Percentiles rank a stretch among this genome's conserved stretches.
phyloP scores from a whole-genome alignment of 2,888 invertebrate species.

The Tyria jacobaeae region DNA sequence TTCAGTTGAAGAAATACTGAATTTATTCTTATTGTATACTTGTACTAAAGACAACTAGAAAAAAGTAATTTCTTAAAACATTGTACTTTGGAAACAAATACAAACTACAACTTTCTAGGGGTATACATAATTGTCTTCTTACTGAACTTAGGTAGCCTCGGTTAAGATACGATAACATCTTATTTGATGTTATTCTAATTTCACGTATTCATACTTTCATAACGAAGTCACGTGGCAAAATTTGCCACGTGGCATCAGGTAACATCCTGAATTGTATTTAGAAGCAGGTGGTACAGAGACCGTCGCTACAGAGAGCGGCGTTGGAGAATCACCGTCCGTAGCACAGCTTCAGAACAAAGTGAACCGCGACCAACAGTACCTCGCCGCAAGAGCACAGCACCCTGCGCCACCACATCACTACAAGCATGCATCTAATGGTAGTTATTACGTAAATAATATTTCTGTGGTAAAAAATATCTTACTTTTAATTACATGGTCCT shows the following conservation, averaged over 20 bases:
- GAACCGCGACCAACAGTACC: conserved; percentile 91
- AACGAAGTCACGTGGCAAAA: background rate
- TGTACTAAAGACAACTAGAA: background rate
- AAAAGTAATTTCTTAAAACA: background rate
- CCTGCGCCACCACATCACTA: conserved; percentile 86
- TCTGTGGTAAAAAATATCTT: background rate
- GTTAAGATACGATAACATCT: background rate
- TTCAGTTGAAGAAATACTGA: too few species aligned
- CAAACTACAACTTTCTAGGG: background rate
- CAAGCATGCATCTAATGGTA: conserved; percentile 81
- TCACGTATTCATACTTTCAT: too few species aligned
- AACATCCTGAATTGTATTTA: conserved; percentile 42
- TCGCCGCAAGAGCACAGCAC: conserved; percentile 89
- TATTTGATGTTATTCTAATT: too few species aligned
- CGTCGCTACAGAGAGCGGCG: conserved; percentile 76
- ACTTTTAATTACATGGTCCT: background rate
- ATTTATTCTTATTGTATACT: background rate
- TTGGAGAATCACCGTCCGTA: conserved; percentile 92
- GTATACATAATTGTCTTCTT: background rate
- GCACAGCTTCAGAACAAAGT: conserved; percentile 93
- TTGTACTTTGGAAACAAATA: background rate
- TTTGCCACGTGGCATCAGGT: too few species aligned
- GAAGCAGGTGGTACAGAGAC: conserved; percentile 79
- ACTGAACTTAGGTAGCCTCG: background rate
- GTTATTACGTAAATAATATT: background rate